A percentile compares a stretch with the other conserved stretches of the same genome.
Conservation (phyloP, 1,140 invertebrate species). For the Philotrypesis tridentata region DNA sequence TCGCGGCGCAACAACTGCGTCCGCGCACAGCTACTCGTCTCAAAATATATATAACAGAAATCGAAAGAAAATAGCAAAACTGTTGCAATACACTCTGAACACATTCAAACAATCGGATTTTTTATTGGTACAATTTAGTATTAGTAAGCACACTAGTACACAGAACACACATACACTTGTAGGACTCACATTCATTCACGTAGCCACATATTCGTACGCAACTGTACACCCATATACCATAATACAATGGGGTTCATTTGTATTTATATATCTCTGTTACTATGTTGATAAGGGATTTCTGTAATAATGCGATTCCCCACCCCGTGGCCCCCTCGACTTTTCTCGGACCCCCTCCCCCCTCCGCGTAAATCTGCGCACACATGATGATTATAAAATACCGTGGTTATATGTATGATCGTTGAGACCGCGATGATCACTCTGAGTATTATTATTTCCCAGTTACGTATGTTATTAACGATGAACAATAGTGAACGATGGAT, state of each 20-base stretch:
- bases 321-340: not conserved
- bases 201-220: not conserved
- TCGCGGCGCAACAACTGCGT: constrained; percentile 65
- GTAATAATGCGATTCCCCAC: constrained; percentile 10
- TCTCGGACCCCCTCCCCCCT: not conserved
- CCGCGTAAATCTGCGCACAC: no score
- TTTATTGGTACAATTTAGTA: constrained; percentile 49
- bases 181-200: not conserved
- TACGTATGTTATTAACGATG: constrained; percentile 4
- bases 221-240: constrained; percentile 31
- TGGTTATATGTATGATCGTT: constrained; percentile 23
- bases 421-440: constrained; percentile 6
- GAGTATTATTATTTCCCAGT: constrained; percentile 28
- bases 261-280: constrained; percentile 68
- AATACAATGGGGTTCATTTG: constrained; percentile 40
- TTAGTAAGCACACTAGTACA: constrained; percentile 40
- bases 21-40: constrained; percentile 37
- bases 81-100: not conserved
- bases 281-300: constrained; percentile 66
- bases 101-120: constrained; percentile 45
- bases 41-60: constrained; percentile 44
- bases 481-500: constrained; percentile 60
- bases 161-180: constrained; percentile 31
- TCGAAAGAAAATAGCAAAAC: constrained; percentile 35
- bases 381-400: not conserved